These are phyloP conservation scores for Lasioglossum malachurum DNA, from an alignment of 2,888 invertebrate species.

Conservation along the genomic window DNA sequence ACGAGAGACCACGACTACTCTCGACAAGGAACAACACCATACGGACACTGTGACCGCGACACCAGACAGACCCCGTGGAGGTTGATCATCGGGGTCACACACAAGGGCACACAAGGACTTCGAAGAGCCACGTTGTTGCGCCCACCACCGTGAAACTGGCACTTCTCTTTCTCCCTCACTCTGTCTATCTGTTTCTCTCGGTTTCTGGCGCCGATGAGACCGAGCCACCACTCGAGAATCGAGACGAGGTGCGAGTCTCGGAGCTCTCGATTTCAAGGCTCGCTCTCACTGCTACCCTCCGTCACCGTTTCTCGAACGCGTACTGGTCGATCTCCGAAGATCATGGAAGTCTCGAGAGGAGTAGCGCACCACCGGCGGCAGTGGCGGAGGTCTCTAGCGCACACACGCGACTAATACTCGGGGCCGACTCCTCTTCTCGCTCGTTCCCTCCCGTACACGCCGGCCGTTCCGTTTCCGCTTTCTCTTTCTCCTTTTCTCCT, in stretches of 20 bases:
- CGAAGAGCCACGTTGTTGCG: slow-evolving; percentile 3
- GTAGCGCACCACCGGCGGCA: slow-evolving; percentile 35
- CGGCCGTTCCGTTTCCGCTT: slow-evolving; percentile 47
- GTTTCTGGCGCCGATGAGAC: background rate
- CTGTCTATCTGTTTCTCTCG: background rate
- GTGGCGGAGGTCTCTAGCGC: slow-evolving; percentile 55
- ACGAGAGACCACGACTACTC: background rate
- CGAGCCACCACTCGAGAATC: background rate
- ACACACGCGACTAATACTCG: slow-evolving; percentile 56
- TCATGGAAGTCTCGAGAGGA: slow-evolving; percentile 69
- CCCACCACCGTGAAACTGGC: background rate
- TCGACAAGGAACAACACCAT: background rate
- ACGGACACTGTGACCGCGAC: slow-evolving; percentile 12
- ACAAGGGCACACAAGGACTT: background rate
- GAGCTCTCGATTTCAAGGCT: slow-evolving; percentile 9
- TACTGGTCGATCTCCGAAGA: slow-evolving; percentile 74
- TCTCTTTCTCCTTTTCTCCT: slow-evolving; percentile 35
- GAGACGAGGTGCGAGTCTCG: background rate
- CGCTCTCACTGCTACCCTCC: slow-evolving; percentile 48
- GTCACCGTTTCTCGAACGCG: slow-evolving; percentile 68
- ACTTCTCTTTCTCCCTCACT: background rate
- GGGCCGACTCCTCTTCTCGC: background rate
- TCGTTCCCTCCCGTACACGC: slow-evolving; percentile 16
- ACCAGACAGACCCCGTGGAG: background rate
- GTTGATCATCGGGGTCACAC: background rate